Evolutionary conservation across 2,888 invertebrate genomes (phyloP).

Genomic region (Nysson spinosus): DNA sequence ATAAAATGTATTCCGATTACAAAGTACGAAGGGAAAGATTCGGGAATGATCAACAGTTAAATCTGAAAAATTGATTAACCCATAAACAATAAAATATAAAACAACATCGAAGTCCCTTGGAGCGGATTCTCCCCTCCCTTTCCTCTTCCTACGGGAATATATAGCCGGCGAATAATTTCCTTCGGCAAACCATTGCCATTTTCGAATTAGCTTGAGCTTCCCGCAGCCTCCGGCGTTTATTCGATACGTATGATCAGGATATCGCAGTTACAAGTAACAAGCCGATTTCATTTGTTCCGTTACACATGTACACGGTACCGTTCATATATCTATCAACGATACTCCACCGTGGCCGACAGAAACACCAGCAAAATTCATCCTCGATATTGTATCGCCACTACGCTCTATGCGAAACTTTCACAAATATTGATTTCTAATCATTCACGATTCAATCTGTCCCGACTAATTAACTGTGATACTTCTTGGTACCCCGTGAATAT

Average conservation of each 20-base stretch:
- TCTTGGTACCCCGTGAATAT: too few relatives aligned
- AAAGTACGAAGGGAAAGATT: too few relatives aligned
- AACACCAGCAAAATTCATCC: slow-evolving; percentile 41
- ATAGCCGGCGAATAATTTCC: slow-evolving; percentile 52
- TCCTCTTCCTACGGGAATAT: slow-evolving; percentile 5
- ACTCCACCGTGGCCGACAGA: slow-evolving; percentile 25
- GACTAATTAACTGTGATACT: too few relatives aligned
- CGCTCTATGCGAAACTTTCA: slow-evolving; percentile 19
- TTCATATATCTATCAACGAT: slow-evolving; percentile 37
- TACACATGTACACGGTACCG: slow-evolving; percentile 27
- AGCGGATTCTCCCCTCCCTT: background rate
- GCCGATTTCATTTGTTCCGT: slow-evolving; percentile 43
- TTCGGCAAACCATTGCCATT: slow-evolving; percentile 48
- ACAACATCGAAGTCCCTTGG: slow-evolving; percentile 14
- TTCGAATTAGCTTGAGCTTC: slow-evolving; percentile 53
- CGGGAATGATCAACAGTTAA: too few relatives aligned
- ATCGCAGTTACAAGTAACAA: slow-evolving; percentile 51
- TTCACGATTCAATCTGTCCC: background rate
- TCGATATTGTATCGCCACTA: slow-evolving; percentile 26
- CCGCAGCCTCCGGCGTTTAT: slow-evolving; percentile 45
- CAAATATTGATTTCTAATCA: slow-evolving; percentile 35
- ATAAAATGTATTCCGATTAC: too few relatives aligned
- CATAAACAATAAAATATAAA: too few relatives aligned
- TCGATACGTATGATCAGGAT: slow-evolving; percentile 46
- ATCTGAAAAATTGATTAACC: too few relatives aligned